Percentiles rank a stretch among this genome's conserved stretches.
phyloP scores from a whole-genome alignment of 2,797 vertebrate species.

The Aratinga solstitialis region DNA sequence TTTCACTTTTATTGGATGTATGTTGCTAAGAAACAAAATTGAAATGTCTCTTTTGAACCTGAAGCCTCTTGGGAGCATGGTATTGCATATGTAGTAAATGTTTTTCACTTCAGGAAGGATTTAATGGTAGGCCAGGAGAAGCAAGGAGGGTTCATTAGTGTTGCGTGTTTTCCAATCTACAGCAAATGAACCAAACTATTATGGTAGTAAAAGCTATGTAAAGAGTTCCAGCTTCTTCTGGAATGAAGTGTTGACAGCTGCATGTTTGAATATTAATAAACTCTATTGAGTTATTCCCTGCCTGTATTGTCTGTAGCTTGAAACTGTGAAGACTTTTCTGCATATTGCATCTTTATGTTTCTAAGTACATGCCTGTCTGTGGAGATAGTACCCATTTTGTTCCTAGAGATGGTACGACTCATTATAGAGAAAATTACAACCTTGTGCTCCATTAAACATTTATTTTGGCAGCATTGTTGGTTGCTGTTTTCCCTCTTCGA shows the following conservation, averaged over 20 bases:
- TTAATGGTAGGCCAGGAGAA: conserved; percentile 29
- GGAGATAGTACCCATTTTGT: neutral
- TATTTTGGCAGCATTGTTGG: conserved; percentile 50
- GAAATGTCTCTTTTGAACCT: conserved; percentile 51
- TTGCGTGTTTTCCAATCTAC: conserved; percentile 12
- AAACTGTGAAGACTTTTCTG: conserved; percentile 11
- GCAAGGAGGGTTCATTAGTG: neutral
- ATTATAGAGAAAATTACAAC: conserved; percentile 37
- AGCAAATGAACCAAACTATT: conserved; percentile 8
- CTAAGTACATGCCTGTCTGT: neutral
- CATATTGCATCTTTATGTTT: neutral
- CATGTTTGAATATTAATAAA: conserved; percentile 59
- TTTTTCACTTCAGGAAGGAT: conserved; percentile 33
- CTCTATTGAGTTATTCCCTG: conserved; percentile 25
- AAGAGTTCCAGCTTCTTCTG: conserved; percentile 14
- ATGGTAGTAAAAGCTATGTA: neutral
- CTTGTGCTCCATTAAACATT: conserved; percentile 28
- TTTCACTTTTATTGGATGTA: conserved; percentile 20
- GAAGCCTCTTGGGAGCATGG: neutral
- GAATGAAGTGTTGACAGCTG: conserved; percentile 52
- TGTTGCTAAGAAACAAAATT: conserved; percentile 69
- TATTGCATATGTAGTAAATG: neutral
- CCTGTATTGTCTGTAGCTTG: neutral
- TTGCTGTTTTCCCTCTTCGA: neutral
- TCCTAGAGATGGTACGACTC: neutral